Evolutionary conservation across 2,888 invertebrate genomes (phyloP), one percentile per base, ranked within the genome.

Genomic region (Tinea trinotella): DNA sequence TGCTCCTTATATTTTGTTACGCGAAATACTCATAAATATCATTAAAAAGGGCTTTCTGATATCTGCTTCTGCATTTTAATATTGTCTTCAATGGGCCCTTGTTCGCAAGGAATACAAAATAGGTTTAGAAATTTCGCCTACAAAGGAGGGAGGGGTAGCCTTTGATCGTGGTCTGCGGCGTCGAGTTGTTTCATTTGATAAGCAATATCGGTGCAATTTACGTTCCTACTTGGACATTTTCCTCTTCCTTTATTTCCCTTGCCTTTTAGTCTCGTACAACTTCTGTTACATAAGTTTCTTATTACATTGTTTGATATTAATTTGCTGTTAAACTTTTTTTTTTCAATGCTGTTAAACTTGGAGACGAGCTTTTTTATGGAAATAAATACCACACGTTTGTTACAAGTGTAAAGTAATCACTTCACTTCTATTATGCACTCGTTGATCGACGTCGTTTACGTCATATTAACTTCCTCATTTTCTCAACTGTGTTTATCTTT

Each of bases 161-260:
- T 62, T 64, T 64, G 62, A 65, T 62, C 62, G 57, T 59, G 49
- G 54, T 54, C 55, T 59, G 60, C 54, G 57, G 57, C 57, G 62
- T 60, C 18, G 46, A 19, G 46, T 46, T 46, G 40, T 46, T 46
- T 7, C 46, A 17, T 46, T 2, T 19, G 46, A 46, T 40, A 40
- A 46, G 46, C 46, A 46, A 46, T 46, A 46, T 46, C 46, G 10
- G 46, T 46, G 17, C 19, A 17, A 46, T 46, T 46, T 46, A 46
- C 46, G 46, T 46, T 9, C 18, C 46, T n/a, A 15, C 18, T 46
- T 46, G 46, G 46, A 46, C 19, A 46, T 46, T 46, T 19, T 12
- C 40, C 40, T 36, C 12, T 17, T 2, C 4, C 40, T 40, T 46
- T 46, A 10, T 18, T 46, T 46, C 19, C 7, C 9, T 18, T 18